Percentiles rank a stretch among this genome's conserved stretches.
phyloP scores from a whole-genome alignment of 64 coral and sea anemone genomes.

The Pachyseris speciosa region DNA sequence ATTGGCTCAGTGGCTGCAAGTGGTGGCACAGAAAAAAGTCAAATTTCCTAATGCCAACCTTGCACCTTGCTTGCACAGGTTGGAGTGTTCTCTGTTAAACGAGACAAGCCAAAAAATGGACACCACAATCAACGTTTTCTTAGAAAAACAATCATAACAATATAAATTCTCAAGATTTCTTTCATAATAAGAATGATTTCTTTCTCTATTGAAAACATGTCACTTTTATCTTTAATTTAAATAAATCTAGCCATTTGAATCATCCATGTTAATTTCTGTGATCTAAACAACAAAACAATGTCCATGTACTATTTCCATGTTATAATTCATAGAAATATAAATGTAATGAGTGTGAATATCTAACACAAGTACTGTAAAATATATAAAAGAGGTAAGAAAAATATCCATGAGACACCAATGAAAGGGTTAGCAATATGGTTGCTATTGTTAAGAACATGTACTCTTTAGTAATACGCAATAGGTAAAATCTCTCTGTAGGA shows the following conservation, averaged over 20 bases:
- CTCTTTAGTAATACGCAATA: no score
- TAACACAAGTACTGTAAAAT: no score
- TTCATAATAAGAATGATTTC: background rate
- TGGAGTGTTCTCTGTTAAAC: slow-evolving; percentile 1
- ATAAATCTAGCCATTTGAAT: slow-evolving; percentile 22
- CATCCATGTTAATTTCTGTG: slow-evolving; percentile 15
- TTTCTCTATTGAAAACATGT: slow-evolving; percentile 24
- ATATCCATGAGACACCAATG: background rate
- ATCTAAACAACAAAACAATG: slow-evolving; percentile 28
- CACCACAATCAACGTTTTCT: slow-evolving; percentile 24
- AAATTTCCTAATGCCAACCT: slow-evolving; percentile 10
- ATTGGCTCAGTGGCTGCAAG: background rate
- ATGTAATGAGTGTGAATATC: no score
- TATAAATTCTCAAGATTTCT: slow-evolving; percentile 7
- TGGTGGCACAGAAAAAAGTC: slow-evolving; percentile 15
- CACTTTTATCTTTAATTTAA: slow-evolving; percentile 20
- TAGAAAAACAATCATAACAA: slow-evolving; percentile 25
- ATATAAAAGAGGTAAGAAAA: no score
- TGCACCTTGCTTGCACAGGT: slow-evolving; percentile 13
- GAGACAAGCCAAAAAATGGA: slow-evolving; percentile 9
- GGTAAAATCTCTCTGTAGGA: no score
- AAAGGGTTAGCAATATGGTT: no score
- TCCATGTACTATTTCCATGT: background rate
- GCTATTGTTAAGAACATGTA: no score
- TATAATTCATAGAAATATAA: no score